Percentiles rank a stretch among this genome's conserved stretches.
These are phyloP conservation scores for Hypsopygia costalis DNA, from an alignment of 2,888 invertebrate genomes.

Conservation along the genomic window DNA sequence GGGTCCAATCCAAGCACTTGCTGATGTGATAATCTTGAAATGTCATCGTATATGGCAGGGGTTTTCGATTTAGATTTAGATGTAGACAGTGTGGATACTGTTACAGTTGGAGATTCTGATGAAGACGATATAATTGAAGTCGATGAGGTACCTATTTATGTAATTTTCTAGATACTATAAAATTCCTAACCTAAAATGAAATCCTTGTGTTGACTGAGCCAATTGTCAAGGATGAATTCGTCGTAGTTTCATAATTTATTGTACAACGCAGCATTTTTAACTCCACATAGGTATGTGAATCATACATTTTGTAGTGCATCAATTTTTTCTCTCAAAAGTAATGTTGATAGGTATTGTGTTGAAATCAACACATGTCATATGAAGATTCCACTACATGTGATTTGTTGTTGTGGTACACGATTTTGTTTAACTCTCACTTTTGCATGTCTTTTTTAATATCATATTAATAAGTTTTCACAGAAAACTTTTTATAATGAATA, in stretches of 20 bases:
- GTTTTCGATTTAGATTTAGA: conserved; percentile 96
- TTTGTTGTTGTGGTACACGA: too few species aligned
- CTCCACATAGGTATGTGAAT: too few species aligned
- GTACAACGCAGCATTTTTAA: too few species aligned
- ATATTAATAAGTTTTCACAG: too few species aligned
- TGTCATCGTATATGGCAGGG: conserved; percentile 88
- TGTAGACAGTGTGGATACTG: conserved; percentile 81
- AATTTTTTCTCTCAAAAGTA: background rate
- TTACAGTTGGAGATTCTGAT: conserved; percentile 86
- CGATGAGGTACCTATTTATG: conserved; percentile 86
- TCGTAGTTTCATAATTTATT: conserved; percentile 14
- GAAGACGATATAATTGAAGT: conserved; percentile 94
- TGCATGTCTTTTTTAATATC: too few species aligned
- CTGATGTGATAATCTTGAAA: conserved; percentile 77
- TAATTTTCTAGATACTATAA: conserved; percentile 15
- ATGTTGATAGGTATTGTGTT: too few species aligned
- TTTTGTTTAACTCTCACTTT: too few species aligned
- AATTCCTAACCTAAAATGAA: conserved; percentile 47
- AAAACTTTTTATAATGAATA: too few species aligned
- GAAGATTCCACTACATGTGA: background rate
- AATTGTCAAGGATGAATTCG: conserved; percentile 37
- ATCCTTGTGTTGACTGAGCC: conserved; percentile 80
- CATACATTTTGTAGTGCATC: too few species aligned
- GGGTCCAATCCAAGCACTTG: conserved; percentile 35
- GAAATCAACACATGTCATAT: too few species aligned